phyloP scores from a whole-genome alignment of 2,888 invertebrate genomes.

The Zaprionus bogoriensis region DNA sequence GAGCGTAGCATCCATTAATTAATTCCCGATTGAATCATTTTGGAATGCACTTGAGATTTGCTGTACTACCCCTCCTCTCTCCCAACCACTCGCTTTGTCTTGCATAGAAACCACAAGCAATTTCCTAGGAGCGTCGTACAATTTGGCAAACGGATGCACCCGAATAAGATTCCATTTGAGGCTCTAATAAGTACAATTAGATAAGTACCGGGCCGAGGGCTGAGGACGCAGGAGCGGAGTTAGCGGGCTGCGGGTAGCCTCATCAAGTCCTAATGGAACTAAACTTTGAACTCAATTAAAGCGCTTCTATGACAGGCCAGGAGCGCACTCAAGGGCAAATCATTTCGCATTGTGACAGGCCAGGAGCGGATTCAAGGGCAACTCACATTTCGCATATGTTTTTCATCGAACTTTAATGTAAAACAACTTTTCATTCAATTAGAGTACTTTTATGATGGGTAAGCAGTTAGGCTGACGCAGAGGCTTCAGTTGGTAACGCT shows the following conservation, averaged over 20 bases:
- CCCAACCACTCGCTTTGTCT: not conserved
- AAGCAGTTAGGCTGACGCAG: too few species aligned
- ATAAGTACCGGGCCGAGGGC: not conserved
- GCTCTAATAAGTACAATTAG: conserved; percentile 8
- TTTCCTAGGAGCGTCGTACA: not conserved
- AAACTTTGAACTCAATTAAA: not conserved
- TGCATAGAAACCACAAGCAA: not conserved
- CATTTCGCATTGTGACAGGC: not conserved
- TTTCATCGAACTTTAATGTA: too few species aligned
- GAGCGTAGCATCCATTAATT: conserved; percentile 5
- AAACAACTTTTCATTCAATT: too few species aligned
- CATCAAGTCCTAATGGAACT: not conserved
- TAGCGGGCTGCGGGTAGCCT: not conserved
- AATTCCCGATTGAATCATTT: conserved; percentile 9
- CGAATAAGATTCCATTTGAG: not conserved
- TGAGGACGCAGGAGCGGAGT: not conserved
- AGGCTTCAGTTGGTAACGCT: too few species aligned
- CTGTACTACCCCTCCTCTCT: not conserved
- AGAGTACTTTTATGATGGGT: too few species aligned
- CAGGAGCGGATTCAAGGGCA: not conserved
- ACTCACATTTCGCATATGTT: too few species aligned
- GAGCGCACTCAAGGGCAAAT: not conserved
- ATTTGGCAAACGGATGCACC: not conserved
- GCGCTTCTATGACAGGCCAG: not conserved
- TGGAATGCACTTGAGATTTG: conserved; percentile 10